A percentile compares a stretch with the other conserved stretches of the same genome.
phyloP scores from a whole-genome alignment of 2,113 vertebrate species.

The Cyanoramphus novaezelandiae region DNA sequence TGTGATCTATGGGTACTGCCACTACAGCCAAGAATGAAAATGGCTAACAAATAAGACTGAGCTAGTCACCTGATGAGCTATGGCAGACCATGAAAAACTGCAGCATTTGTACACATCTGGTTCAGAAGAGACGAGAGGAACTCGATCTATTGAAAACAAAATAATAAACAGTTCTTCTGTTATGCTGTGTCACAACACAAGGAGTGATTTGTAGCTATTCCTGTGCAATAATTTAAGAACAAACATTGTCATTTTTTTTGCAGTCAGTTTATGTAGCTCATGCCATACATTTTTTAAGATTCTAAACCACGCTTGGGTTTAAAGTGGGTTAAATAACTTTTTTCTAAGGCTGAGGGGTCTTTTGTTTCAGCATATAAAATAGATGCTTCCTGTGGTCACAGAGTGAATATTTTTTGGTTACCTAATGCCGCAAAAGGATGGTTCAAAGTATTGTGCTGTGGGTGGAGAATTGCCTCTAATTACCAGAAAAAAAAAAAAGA shows the following conservation, averaged over 20 bases:
- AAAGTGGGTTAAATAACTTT: background rate
- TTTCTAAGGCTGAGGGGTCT: background rate
- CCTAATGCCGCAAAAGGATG: background rate
- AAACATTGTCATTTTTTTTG: background rate
- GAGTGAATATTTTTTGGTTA: background rate
- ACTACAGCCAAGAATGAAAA: background rate
- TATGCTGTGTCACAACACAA: background rate
- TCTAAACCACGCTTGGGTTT: background rate
- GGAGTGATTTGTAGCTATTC: background rate
- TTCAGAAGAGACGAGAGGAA: background rate
- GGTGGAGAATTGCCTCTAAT: background rate
- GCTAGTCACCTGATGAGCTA: background rate
- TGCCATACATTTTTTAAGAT: background rate
- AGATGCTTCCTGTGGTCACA: background rate
- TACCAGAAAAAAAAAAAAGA: background rate
- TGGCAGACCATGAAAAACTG: fast-evolving
- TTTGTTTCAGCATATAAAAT: background rate
- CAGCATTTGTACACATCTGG: background rate
- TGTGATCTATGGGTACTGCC: background rate
- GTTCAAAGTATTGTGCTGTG: background rate
- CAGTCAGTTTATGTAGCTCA: background rate
- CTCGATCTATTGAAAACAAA: background rate
- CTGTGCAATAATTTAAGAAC: background rate
- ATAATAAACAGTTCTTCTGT: background rate
- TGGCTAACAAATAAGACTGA: background rate